Percentiles rank a stretch among this genome's conserved stretches.
Evolutionary conservation across 92 coral and sea anemone genomes (phyloP).

Genomic region (Heteractis magnifica): DNA sequence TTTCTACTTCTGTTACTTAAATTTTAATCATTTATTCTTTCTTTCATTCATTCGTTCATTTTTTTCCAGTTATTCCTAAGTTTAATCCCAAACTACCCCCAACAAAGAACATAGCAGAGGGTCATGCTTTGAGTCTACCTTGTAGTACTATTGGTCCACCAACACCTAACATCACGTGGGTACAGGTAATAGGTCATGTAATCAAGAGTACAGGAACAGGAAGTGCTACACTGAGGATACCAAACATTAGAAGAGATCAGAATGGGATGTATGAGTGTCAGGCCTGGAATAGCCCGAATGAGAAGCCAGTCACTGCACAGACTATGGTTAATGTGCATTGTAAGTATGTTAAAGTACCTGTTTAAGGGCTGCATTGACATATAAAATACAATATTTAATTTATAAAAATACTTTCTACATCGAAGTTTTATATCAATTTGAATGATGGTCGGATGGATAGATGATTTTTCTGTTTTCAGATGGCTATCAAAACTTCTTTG

Average conservation of each 20-base stretch:
- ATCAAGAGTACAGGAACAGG: constrained; percentile 17
- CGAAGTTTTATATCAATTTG: too few relatives aligned
- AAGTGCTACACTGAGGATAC: constrained; percentile 15
- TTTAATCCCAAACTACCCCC: background rate
- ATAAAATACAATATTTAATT: too few relatives aligned
- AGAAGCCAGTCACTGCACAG: constrained; percentile 10
- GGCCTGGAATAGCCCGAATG: constrained; percentile 35
- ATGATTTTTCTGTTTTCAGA: too few relatives aligned
- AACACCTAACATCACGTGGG: constrained; percentile 45
- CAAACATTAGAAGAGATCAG: constrained; percentile 24
- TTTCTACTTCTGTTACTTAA: too few relatives aligned
- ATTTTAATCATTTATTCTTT: background rate
- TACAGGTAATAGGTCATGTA: background rate
- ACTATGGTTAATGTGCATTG: constrained; percentile 23
- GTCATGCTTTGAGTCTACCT: background rate
- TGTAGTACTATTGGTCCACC: constrained; percentile 32
- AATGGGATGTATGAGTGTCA: constrained; percentile 34
- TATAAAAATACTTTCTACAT: too few relatives aligned
- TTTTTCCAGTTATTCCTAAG: background rate
- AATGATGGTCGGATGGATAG: too few relatives aligned
- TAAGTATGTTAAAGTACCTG: constrained; percentile 8
- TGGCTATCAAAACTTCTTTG: too few relatives aligned
- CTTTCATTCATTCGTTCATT: background rate
- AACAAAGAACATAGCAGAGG: background rate
- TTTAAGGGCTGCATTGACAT: too few relatives aligned